These are phyloP conservation scores for Chitala chitala DNA, from an alignment of 2,113 vertebrate species.

Conservation along the genomic window DNA sequence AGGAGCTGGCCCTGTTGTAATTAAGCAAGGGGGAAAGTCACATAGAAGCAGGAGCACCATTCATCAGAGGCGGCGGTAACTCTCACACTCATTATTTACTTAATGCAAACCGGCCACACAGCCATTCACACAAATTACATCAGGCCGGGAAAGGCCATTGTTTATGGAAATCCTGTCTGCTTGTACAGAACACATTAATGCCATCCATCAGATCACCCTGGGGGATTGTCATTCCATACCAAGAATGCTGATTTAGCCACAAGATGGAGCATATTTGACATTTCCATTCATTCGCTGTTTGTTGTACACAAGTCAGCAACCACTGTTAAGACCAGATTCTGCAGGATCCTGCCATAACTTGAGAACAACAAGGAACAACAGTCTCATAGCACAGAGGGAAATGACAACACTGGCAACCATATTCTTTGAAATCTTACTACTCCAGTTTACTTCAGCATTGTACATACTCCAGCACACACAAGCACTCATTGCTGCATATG, in stretches of 20 bases:
- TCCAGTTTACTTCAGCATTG: not conserved
- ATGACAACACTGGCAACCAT: not conserved
- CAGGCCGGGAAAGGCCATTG: not conserved
- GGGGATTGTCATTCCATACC: not conserved
- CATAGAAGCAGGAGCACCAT: not conserved
- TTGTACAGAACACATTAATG: not conserved
- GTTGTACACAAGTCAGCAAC: not conserved
- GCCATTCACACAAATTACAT: conserved; percentile 15
- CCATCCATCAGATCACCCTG: not conserved
- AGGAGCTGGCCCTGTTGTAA: not conserved
- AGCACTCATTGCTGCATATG: not conserved
- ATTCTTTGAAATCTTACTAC: not conserved
- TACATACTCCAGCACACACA: not conserved
- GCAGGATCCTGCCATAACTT: not conserved
- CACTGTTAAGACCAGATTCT: not conserved
- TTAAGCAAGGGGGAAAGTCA: not conserved
- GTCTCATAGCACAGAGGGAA: not conserved
- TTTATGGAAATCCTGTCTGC: not conserved
- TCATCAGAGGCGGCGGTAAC: conserved; percentile 13
- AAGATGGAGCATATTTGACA: not conserved
- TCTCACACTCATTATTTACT: conserved; percentile 6
- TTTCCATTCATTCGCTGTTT: not conserved
- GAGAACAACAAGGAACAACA: not conserved
- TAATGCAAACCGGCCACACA: not conserved
- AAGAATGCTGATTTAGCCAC: conserved; percentile 10